These are phyloP conservation scores for Equus przewalskii DNA, from an alignment of 2,113 vertebrate species.

Conservation along the genomic window DNA sequence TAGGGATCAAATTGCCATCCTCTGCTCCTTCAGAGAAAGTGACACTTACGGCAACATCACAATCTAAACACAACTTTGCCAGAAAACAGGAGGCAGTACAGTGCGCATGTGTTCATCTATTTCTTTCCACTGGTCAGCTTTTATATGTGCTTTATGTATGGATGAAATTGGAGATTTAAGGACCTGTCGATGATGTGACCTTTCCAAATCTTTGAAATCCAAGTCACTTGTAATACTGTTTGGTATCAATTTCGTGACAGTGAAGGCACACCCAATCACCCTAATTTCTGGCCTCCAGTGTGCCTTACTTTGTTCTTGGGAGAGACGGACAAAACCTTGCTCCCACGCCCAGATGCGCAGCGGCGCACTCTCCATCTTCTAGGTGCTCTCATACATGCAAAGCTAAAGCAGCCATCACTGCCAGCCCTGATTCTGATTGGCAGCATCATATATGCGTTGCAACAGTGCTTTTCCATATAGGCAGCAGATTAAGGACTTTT, in stretches of 20 bases:
- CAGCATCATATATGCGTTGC: background rate
- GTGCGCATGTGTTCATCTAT: background rate
- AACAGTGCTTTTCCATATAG: background rate
- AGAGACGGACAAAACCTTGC: background rate
- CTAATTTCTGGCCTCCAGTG: background rate
- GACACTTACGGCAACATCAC: background rate
- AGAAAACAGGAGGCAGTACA: background rate
- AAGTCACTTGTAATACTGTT: background rate
- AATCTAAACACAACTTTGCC: slow-evolving; percentile 36
- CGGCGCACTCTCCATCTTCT: background rate
- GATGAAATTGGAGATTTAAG: slow-evolving; percentile 14
- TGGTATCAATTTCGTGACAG: background rate
- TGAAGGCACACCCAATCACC: background rate
- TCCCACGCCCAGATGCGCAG: background rate
- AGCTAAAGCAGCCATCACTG: background rate
- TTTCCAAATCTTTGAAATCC: slow-evolving; percentile 35
- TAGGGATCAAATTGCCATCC: slow-evolving; percentile 45
- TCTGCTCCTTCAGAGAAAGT: slow-evolving; percentile 20
- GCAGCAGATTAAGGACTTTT: slow-evolving; percentile 77
- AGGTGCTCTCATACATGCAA: background rate
- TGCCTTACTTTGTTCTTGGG: background rate
- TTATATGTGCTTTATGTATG: background rate
- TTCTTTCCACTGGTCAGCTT: background rate
- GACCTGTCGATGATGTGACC: background rate
- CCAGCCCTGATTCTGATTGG: slow-evolving; percentile 33